These are phyloP conservation scores for Psilopsiagon aurifrons DNA, from an alignment of 2,113 vertebrate genomes.

Conservation along the genomic window DNA sequence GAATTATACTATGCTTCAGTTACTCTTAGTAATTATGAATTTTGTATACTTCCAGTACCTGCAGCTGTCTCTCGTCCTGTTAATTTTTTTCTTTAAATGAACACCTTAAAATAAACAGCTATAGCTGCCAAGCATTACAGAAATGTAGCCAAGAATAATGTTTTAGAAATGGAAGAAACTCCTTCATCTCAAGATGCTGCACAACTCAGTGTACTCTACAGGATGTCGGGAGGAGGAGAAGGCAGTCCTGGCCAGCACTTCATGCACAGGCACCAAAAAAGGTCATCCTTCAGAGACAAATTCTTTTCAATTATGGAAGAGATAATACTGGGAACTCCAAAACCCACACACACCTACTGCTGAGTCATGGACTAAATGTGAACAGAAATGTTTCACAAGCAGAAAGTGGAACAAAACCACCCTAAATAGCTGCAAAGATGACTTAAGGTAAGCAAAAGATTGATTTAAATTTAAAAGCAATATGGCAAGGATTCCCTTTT, in stretches of 20 bases:
- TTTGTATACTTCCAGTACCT: slow-evolving; percentile 78
- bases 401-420: slow-evolving; percentile 4
- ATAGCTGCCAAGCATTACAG: slow-evolving; percentile 68
- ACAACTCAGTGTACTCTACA: background rate
- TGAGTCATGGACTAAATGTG: background rate
- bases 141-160: slow-evolving; percentile 67
- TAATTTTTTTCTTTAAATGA: slow-evolving; percentile 67
- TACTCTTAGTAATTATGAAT: slow-evolving; percentile 78
- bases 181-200: slow-evolving; percentile 23
- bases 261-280: background rate
- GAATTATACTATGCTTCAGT: slow-evolving; percentile 77
- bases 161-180: slow-evolving; percentile 40
- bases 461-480: background rate
- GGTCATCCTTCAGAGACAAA: background rate
- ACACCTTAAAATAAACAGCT: slow-evolving; percentile 67
- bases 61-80: slow-evolving; percentile 77
- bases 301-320: background rate
- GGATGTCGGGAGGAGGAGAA: background rate
- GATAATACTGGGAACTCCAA: background rate
- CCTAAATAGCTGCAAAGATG: background rate
- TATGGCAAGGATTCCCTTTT: background rate
- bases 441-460: background rate
- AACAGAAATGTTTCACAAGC: slow-evolving; percentile 10
- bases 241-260: background rate
- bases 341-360: background rate